phyloP scores from a whole-genome alignment of 2,113 vertebrate species.

The Orycteropus afer region DNA sequence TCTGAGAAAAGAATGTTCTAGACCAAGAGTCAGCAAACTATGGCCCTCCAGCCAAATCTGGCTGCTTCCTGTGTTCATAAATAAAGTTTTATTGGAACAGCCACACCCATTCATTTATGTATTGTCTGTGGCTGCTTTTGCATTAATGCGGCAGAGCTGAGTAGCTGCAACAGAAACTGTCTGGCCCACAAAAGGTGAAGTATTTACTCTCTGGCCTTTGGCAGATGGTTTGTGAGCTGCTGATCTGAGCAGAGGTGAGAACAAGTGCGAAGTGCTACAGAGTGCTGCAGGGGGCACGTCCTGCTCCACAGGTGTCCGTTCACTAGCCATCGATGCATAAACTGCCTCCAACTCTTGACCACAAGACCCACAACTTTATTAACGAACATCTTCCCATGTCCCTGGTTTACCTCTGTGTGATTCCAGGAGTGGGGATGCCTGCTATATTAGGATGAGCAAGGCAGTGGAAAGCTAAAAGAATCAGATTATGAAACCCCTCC shows the following conservation, averaged over 20 bases:
- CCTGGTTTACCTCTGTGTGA: neutral
- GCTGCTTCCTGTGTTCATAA: neutral
- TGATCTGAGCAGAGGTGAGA: neutral
- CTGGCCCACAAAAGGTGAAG: neutral
- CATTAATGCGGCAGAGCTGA: fast-evolving
- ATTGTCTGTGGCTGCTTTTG: neutral
- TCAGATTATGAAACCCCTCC: neutral
- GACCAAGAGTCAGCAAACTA: neutral
- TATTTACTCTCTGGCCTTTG: too few species aligned
- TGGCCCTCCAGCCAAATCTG: neutral
- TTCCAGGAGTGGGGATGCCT: neutral
- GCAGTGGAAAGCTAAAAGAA: neutral
- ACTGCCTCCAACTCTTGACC: neutral
- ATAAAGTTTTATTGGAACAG: neutral
- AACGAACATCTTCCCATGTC: fast-evolving
- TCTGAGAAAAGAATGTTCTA: neutral
- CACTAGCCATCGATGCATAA: fast-evolving
- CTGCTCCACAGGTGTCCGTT: fast-evolving
- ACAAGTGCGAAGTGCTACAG: too few species aligned
- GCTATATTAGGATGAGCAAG: neutral
- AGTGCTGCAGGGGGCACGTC: fast-evolving
- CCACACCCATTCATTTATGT: fast-evolving
- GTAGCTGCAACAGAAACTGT: neutral
- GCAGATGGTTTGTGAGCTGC: neutral
- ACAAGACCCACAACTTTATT: too few species aligned